phyloP scores from a whole-genome alignment of 2,888 invertebrate genomes.

The Clepsis dumicolana region DNA sequence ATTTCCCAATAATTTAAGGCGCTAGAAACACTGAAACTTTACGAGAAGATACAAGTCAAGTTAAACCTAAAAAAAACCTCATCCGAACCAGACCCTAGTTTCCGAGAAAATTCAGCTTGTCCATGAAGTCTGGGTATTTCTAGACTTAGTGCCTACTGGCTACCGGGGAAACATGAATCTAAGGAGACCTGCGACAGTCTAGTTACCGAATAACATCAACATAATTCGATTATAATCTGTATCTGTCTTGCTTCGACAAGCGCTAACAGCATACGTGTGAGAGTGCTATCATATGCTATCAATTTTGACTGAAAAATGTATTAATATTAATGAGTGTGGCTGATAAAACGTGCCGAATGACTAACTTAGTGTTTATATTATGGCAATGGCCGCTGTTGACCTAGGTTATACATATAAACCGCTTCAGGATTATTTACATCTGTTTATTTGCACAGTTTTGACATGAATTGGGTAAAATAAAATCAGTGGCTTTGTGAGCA shows the following conservation, averaged over 20 bases:
- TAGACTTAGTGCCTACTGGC: neutral
- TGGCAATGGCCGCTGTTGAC: neutral
- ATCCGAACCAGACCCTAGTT: too few relatives aligned
- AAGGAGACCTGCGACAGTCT: neutral
- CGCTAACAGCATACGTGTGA: neutral
- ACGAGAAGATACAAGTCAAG: too few relatives aligned
- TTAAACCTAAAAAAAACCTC: too few relatives aligned
- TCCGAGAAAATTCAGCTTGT: too few relatives aligned
- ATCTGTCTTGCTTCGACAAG: neutral
- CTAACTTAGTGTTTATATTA: neutral
- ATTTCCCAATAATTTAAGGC: too few relatives aligned
- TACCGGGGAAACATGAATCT: constrained; percentile 1
- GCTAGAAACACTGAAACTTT: too few relatives aligned
- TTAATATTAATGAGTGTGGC: too few relatives aligned
- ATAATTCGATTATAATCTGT: neutral
- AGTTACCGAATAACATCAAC: neutral
- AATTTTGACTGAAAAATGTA: neutral
- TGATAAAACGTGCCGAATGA: neutral
- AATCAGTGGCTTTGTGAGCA: too few relatives aligned
- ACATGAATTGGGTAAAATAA: too few relatives aligned
- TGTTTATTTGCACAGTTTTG: neutral
- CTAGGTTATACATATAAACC: neutral
- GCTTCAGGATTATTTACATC: neutral
- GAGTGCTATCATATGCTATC: neutral
- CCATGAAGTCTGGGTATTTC: neutral